Base-by-base conservation (phyloP, 2,888 invertebrate genomes). In the Dioctria linearis region DNA sequence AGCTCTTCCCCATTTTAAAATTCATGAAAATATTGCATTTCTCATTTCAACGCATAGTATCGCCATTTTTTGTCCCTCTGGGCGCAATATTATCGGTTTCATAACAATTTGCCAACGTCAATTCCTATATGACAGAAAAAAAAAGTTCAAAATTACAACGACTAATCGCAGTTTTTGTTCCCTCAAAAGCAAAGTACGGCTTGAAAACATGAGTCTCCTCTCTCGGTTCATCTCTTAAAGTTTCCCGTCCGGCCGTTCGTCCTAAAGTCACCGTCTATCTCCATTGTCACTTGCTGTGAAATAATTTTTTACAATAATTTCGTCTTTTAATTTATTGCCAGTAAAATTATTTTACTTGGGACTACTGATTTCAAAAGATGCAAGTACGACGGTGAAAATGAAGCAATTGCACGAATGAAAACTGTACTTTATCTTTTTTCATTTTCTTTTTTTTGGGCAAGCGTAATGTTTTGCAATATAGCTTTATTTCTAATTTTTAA, bases 401-500 rank as follows among this genome's bases (percentile, higher is more conserved):
- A 71, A 39, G 49, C 73, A 75, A 75, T 75, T 75, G 59, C 59
- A 75, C 59, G 42, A 59, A 25, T 57, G 57, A 59, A 46, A 76
- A 76, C 63, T 63, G 76, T 76, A 76, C 76, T 76, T 61, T 46
- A 63, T 63, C 46, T 76, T 75, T 59, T 59, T 59, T 25, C 25
- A 25, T 25, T 25, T 25, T 25, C 25, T 25, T 25, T 25, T n/a
- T 71, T 76, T 61, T 76, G 63, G 76, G 76, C 63, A 63, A 76
- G 76, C 61, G 76, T 76, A 46, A 61, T 49, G 76, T 63, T 76
- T 76, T 63, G 63, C 76, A 76, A 76, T 63, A 63, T 76, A 49
- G 76, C 63, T 76, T 76, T 63, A 76, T 76, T 76, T 76, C 76
- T 76, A 76, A 76, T 76, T 76, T 76, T 61, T 63, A 39, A 63